phyloP scores from a whole-genome alignment of 2,888 invertebrate species.

The Cloeon dipterum region DNA sequence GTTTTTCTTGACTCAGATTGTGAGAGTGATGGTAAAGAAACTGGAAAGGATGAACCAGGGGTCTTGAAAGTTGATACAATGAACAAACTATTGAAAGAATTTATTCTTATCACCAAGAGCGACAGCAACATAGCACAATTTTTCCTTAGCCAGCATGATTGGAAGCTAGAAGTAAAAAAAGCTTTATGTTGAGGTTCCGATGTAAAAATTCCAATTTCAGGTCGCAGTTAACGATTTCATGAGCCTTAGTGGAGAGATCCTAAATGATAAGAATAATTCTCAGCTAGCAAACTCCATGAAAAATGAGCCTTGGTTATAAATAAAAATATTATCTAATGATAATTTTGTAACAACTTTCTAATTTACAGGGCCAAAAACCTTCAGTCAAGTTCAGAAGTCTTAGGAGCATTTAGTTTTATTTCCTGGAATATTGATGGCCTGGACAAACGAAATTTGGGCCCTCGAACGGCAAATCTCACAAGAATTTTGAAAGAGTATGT shows the following conservation, averaged over 20 bases:
- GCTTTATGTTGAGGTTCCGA: no score
- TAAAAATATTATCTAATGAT: no score
- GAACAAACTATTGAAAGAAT: background rate
- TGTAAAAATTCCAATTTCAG: background rate
- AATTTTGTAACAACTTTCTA: no score
- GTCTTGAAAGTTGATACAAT: no score
- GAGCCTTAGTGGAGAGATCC: no score
- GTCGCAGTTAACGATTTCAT: background rate
- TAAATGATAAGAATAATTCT: no score
- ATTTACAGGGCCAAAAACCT: background rate
- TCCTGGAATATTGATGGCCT: background rate
- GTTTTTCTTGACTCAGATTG: no score
- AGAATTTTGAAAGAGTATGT: background rate
- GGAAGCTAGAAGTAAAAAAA: background rate
- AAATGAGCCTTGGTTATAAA: no score
- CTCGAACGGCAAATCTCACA: background rate
- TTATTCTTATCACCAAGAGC: constrained; percentile 1
- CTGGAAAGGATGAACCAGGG: no score
- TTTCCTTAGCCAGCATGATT: background rate
- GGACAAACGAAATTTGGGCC: background rate
- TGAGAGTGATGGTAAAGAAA: no score
- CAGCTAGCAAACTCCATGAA: no score
- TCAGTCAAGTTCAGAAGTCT: background rate
- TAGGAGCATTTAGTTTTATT: background rate
- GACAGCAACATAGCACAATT: background rate